These are phyloP conservation scores for Tautogolabrus adspersus DNA, from an alignment of 2,113 vertebrate genomes.

Conservation along the genomic window DNA sequence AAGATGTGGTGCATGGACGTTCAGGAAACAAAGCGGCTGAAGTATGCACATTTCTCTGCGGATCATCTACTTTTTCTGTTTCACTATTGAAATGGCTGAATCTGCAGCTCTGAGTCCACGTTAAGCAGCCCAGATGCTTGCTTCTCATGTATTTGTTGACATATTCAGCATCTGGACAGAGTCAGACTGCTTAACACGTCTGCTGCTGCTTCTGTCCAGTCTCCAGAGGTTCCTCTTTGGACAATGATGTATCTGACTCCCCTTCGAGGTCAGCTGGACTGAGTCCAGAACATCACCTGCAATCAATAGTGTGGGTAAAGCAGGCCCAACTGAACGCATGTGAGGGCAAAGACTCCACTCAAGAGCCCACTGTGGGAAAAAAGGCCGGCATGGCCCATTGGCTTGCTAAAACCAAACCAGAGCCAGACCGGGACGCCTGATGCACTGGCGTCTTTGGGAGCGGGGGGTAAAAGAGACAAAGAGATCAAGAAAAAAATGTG, in stretches of 20 bases:
- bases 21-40: conserved; percentile 25
- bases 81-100: conserved; percentile 23
- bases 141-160: conserved; percentile 47
- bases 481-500: conserved; percentile 20
- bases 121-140: conserved; percentile 29
- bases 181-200: conserved; percentile 57
- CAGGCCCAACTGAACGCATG: conserved; percentile 78
- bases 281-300: conserved; percentile 85
- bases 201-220: conserved; percentile 65
- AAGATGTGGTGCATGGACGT: conserved; percentile 43
- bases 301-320: conserved; percentile 87
- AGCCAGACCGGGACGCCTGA: conserved; percentile 58
- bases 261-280: conserved; percentile 83
- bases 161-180: conserved; percentile 53
- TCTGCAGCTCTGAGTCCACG: neutral
- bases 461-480: neutral
- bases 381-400: conserved; percentile 84
- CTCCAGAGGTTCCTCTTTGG: conserved; percentile 79
- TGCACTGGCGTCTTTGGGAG: conserved; percentile 51
- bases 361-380: conserved; percentile 74
- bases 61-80: conserved; percentile 20
- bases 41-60: conserved; percentile 36
- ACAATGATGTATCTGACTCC: conserved; percentile 86
- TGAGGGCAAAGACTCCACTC: conserved; percentile 78
- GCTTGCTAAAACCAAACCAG: conserved; percentile 80